phyloP scores from a whole-genome alignment of 1,140 invertebrate genomes.

The Berghia stephanieae region DNA sequence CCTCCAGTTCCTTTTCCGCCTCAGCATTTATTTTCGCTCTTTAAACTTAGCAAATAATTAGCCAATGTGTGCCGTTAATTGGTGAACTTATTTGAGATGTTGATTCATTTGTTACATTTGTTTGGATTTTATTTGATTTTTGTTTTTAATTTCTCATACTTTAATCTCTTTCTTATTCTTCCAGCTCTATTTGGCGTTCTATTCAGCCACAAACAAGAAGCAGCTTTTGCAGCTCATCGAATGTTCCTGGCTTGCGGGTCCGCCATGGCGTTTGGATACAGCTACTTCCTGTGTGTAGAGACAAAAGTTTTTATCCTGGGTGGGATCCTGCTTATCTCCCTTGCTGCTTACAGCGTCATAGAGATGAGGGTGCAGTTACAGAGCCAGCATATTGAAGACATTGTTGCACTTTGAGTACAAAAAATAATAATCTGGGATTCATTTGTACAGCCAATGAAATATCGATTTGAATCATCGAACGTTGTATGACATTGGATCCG shows the following conservation, averaged over 20 bases:
- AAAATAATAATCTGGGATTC: too few relatives aligned
- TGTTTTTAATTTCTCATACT: too few relatives aligned
- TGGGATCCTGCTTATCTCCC: constrained; percentile 46
- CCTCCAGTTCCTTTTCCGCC: too few relatives aligned
- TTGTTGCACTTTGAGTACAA: constrained; percentile 60
- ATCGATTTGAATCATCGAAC: too few relatives aligned
- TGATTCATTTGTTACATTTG: too few relatives aligned
- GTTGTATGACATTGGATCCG: too few relatives aligned
- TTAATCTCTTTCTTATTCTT: constrained; percentile 36
- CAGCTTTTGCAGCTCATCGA: constrained; percentile 61
- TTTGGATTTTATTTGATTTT: not conserved
- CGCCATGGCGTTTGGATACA: constrained; percentile 63
- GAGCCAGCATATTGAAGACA: constrained; percentile 60
- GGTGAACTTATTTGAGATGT: too few relatives aligned
- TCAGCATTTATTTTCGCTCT: too few relatives aligned
- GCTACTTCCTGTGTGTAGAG: constrained; percentile 63
- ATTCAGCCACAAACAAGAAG: constrained; percentile 62
- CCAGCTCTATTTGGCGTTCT: constrained; percentile 63
- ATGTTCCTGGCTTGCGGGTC: constrained; percentile 64
- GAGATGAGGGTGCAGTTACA: constrained; percentile 63
- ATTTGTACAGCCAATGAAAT: too few relatives aligned
- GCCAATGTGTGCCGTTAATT: too few relatives aligned
- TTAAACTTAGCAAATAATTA: too few relatives aligned
- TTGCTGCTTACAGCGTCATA: constrained; percentile 58
- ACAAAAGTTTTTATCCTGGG: constrained; percentile 62